Evolutionary conservation across 2,797 vertebrate species (phyloP), one percentile per base, ranked within the genome.

Genomic region (Danio albolineatus): DNA sequence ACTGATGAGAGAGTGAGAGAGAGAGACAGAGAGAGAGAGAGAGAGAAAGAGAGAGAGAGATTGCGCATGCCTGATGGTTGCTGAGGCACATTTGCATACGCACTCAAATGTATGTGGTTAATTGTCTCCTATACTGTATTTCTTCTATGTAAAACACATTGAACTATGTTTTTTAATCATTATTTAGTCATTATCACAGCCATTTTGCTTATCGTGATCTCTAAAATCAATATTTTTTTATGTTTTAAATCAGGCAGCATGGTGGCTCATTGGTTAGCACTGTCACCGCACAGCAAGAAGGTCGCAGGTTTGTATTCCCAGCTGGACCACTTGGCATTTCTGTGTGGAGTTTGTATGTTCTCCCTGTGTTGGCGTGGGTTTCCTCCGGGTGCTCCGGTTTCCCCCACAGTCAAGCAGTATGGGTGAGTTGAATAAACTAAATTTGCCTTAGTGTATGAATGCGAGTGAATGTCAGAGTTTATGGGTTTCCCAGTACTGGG

Each of bases 41-140:
- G 28, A 1, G 28, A n/a, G n/a, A n/a, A n/a, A n/a, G n/a, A n/a
- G n/a, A 81, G 81, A 71, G 57, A 66, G 76, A 64, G 54, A 9
- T 53, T 70, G 72, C 46, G 77, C 71, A 81, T 77, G 76, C 36
- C 70, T 74, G 70, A 80, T 65, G 41, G 69, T 54, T 73, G 57
- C 14, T 39, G 56, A 71, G 79, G 60, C 21, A 80, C 46, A 56
- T 28, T 28, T 41, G 51, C 13, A 80, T 54, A 66, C 36, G 53
- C 38, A 57, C 43, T 53, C 9, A 44, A 46, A 38, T 38, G 53
- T 13, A 49, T 28, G 46, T n/a, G 4, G 14, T 1, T 46, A 41
- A 19, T 8, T n/a, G 16, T 38, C 41, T 62, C 28, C 17, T 53
- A n/a, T 49, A 67, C 6, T 66, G n/a, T n/a, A n/a, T 28, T 38